A percentile compares a stretch with the other conserved stretches of the same genome.
phyloP scores from a whole-genome alignment of 2,888 invertebrate genomes.

The Dryocosmus kuriphilus region DNA sequence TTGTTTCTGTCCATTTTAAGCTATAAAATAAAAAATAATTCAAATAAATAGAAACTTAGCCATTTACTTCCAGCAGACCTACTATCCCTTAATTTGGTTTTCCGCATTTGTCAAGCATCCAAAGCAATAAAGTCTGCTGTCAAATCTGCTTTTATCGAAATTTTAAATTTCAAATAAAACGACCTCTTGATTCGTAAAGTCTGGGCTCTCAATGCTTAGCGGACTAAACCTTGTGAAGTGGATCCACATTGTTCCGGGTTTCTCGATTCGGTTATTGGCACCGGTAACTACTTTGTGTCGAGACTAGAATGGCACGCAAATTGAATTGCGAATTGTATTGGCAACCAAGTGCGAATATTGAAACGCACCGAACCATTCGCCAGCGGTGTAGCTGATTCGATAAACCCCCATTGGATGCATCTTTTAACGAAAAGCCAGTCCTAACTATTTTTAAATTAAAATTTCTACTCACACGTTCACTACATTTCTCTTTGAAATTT shows the following conservation, averaged over 20 bases:
- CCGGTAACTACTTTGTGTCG: slow-evolving; percentile 39
- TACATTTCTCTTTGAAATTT: neutral
- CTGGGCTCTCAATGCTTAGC: slow-evolving; percentile 22
- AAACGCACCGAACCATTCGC: slow-evolving; percentile 69
- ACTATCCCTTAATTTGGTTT: neutral
- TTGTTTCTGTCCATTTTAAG: too few relatives aligned
- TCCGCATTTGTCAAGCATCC: neutral
- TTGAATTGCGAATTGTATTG: slow-evolving; percentile 64
- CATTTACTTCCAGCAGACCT: too few relatives aligned
- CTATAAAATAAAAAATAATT: too few relatives aligned
- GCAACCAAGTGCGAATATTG: slow-evolving; percentile 70
- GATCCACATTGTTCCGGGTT: slow-evolving; percentile 29
- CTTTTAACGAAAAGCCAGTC: slow-evolving; percentile 17
- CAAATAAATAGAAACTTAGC: too few relatives aligned
- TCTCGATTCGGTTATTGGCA: slow-evolving; percentile 34
- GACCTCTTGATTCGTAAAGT: slow-evolving; percentile 35
- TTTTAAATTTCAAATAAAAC: slow-evolving; percentile 26
- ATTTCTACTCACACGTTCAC: neutral
- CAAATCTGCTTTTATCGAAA: slow-evolving; percentile 24
- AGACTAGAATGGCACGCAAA: slow-evolving; percentile 54
- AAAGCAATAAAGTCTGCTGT: slow-evolving; percentile 33
- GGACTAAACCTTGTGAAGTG: slow-evolving; percentile 27
- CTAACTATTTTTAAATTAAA: slow-evolving; percentile 32
- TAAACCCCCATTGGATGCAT: slow-evolving; percentile 36
- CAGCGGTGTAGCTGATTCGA: slow-evolving; percentile 67